These are phyloP conservation scores for Pseudorhiza aurosa DNA, from an alignment of 30 jellyfish, hydroid and myxozoan species.

Conservation along the genomic window DNA sequence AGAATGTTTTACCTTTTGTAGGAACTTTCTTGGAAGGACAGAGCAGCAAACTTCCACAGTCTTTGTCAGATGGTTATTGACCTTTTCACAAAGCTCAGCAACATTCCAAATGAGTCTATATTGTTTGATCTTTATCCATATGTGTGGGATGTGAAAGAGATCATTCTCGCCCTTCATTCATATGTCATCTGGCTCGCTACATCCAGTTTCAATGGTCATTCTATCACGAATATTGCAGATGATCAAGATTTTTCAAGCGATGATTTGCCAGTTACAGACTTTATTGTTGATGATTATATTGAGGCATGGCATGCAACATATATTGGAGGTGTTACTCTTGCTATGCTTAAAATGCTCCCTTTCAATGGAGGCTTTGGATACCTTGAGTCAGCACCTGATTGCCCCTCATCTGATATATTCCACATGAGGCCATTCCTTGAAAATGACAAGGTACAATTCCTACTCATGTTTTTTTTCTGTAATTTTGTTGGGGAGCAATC, in stretches of 20 bases:
- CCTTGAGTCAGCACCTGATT: slow-evolving; percentile 91
- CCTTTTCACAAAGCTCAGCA: slow-evolving; percentile 76
- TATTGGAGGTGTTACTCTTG: slow-evolving; percentile 93
- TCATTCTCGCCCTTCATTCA: slow-evolving; percentile 78
- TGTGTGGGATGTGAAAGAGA: slow-evolving; percentile 97
- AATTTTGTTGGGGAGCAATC: neutral
- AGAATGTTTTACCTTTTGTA: slow-evolving; percentile 32
- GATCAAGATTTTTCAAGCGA: slow-evolving; percentile 12
- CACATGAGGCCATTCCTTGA: slow-evolving; percentile 79
- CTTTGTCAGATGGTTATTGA: slow-evolving; percentile 79
- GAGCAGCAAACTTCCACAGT: slow-evolving; percentile 81
- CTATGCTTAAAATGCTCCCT: slow-evolving; percentile 80
- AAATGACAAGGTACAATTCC: slow-evolving; percentile 71
- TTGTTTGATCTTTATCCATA: slow-evolving; percentile 94
- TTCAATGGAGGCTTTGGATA: slow-evolving; percentile 92
- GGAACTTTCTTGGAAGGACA: slow-evolving; percentile 67
- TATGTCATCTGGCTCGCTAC: slow-evolving; percentile 88
- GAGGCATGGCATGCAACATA: slow-evolving; percentile 96
- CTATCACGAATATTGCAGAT: neutral
- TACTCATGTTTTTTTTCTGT: too few species aligned
- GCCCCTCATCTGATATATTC: slow-evolving; percentile 70
- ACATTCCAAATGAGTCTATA: slow-evolving; percentile 92
- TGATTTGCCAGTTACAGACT: slow-evolving; percentile 37
- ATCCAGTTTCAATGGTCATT: neutral
- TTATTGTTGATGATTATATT: slow-evolving; percentile 72